Percentiles rank a stretch among this genome's conserved stretches.
Conservation (phyloP, 2,888 invertebrate species). For the Tipula vernalis region DNA sequence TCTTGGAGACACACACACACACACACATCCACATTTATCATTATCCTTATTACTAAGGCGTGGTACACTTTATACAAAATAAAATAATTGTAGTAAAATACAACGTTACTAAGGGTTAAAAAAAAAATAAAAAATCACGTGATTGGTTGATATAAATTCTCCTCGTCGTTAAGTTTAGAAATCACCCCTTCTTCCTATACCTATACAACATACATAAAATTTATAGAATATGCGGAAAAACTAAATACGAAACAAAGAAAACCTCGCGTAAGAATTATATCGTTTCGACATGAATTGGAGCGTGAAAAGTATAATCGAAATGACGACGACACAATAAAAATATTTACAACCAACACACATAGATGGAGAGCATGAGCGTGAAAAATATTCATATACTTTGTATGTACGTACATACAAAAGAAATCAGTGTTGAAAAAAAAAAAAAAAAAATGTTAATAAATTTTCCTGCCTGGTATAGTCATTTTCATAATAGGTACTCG, state of each 20-base stretch:
- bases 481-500: background rate
- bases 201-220: background rate
- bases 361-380: background rate
- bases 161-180: background rate
- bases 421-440: background rate
- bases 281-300: background rate
- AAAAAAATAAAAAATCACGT: background rate
- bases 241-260: background rate
- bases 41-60: background rate
- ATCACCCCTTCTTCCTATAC: background rate
- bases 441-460: background rate
- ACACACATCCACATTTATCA: background rate
- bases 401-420: background rate
- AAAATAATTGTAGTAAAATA: background rate
- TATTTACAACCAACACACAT: background rate
- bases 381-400: background rate
- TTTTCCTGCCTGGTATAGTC: background rate
- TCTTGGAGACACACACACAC: background rate
- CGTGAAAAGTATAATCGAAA: background rate
- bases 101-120: background rate
- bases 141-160: background rate
- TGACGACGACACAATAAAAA: background rate
- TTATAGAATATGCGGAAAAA: background rate
- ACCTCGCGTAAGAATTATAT: background rate
- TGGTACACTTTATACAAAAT: background rate